Evolutionary conservation across 2,797 vertebrate genomes (phyloP).

Genomic region (Lepilemur septentrionalis): DNA sequence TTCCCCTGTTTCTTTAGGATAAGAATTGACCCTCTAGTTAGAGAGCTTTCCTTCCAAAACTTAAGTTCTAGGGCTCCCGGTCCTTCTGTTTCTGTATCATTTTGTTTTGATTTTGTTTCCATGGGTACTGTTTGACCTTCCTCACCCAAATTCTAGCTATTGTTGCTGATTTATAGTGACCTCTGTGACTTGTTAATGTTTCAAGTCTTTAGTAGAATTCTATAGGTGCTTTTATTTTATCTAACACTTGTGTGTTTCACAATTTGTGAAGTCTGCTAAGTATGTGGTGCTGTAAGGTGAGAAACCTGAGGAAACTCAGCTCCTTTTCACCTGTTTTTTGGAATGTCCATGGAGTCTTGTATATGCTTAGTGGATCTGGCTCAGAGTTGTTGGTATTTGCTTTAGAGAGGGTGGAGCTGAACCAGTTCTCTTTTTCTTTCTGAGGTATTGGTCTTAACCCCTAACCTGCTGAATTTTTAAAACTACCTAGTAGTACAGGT

Average conservation of each 20-base stretch:
- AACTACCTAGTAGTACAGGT: neutral
- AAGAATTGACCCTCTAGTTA: neutral
- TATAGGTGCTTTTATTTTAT: conserved; percentile 31
- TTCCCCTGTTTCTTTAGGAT: conserved; percentile 51
- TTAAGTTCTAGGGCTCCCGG: neutral
- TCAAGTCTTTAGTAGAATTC: conserved; percentile 34
- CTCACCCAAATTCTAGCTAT: conserved; percentile 25
- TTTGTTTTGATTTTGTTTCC: conserved; percentile 72
- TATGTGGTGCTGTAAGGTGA: conserved; percentile 38
- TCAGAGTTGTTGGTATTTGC: conserved; percentile 62
- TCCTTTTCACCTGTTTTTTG: conserved; percentile 64
- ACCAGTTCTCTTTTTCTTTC: conserved; percentile 65
- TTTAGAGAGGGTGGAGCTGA: conserved; percentile 62
- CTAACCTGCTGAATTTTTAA: conserved; percentile 43
- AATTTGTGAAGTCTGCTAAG: conserved; percentile 20
- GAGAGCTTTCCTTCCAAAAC: conserved; percentile 29
- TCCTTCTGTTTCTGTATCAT: conserved; percentile 52
- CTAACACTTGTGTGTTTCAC: conserved; percentile 11
- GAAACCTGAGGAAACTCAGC: neutral
- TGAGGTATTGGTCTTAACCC: conserved; percentile 63
- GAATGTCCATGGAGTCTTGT: neutral
- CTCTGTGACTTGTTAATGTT: conserved; percentile 45
- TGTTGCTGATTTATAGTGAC: conserved; percentile 51
- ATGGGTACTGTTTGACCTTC: conserved; percentile 63
- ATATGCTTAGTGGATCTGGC: conserved; percentile 59